phyloP scores from a whole-genome alignment of 1,140 invertebrate species.

The Ceratitis capitata region DNA sequence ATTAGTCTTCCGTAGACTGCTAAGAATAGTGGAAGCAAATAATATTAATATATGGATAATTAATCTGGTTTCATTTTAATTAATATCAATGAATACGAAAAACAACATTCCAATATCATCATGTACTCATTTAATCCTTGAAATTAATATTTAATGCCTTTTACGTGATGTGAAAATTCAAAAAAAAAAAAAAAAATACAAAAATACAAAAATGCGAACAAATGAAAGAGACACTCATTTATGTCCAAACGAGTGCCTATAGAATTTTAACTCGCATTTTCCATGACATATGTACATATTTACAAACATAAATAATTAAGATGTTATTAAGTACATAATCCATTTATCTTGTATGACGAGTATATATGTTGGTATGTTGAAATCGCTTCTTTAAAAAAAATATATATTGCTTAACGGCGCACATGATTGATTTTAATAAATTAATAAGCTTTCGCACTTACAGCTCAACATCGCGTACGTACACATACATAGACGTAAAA shows the following conservation, averaged over 20 bases:
- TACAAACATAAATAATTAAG: neutral
- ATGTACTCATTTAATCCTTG: too few species aligned
- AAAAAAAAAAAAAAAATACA: too few species aligned
- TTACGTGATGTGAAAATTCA: neutral
- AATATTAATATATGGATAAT: too few species aligned
- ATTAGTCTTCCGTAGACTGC: too few species aligned
- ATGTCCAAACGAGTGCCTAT: too few species aligned
- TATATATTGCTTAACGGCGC: slow-evolving; percentile 16
- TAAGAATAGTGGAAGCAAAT: too few species aligned
- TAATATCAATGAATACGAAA: too few species aligned
- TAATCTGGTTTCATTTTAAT: too few species aligned
- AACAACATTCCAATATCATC: too few species aligned
- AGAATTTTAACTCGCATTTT: too few species aligned
- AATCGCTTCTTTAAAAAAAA: slow-evolving; percentile 26
- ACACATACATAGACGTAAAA: neutral
- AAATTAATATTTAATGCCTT: neutral
- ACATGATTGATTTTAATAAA: slow-evolving; percentile 18
- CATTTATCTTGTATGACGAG: neutral
- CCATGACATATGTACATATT: neutral
- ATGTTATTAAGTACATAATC: neutral
- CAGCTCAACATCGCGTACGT: neutral
- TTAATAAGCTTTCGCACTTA: slow-evolving; percentile 19
- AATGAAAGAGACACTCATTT: too few species aligned
- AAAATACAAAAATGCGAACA: neutral
- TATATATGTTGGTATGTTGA: too few species aligned